Evolutionary conservation across 1,140 invertebrate species (phyloP).

Genomic region (Nymphalis io): DNA sequence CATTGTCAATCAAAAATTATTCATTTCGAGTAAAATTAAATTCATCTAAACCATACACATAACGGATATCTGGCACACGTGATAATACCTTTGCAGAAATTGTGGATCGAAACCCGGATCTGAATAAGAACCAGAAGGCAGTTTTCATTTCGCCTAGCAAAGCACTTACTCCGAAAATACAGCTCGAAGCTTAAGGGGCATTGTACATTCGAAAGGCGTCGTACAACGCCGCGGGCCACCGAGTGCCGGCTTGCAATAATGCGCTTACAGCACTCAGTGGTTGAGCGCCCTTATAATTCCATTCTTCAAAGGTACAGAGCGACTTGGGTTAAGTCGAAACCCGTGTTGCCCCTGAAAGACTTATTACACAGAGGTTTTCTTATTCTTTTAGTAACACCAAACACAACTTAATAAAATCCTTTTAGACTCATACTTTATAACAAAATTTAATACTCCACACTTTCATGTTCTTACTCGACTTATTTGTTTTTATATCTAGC

Average conservation of each 20-base stretch:
- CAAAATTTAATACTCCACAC: conserved; percentile 12
- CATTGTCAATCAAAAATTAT: neutral
- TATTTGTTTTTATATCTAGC: neutral
- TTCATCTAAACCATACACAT: neutral
- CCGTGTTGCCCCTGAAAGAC: conserved; percentile 60
- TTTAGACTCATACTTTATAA: conserved; percentile 24
- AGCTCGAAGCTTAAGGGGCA: conserved; percentile 58
- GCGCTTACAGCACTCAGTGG: conserved; percentile 69
- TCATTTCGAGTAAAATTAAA: neutral
- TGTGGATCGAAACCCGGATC: conserved; percentile 45
- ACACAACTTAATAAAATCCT: conserved; percentile 22
- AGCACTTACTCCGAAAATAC: conserved; percentile 66
- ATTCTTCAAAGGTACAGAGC: conserved; percentile 60
- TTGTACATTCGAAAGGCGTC: conserved; percentile 70
- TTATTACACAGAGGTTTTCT: conserved; percentile 47
- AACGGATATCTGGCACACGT: conserved; percentile 11
- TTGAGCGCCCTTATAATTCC: conserved; percentile 66
- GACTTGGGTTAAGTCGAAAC: conserved; percentile 68
- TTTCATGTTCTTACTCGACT: neutral
- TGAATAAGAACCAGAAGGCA: conserved; percentile 60
- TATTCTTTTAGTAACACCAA: conserved; percentile 28
- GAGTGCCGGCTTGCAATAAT: conserved; percentile 68
- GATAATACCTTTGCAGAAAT: conserved; percentile 28
- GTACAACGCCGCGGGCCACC: conserved; percentile 38
- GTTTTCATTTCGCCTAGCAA: conserved; percentile 63